Conservation (phyloP, 2,797 vertebrate genomes). For the Sebastes cheni region DNA sequence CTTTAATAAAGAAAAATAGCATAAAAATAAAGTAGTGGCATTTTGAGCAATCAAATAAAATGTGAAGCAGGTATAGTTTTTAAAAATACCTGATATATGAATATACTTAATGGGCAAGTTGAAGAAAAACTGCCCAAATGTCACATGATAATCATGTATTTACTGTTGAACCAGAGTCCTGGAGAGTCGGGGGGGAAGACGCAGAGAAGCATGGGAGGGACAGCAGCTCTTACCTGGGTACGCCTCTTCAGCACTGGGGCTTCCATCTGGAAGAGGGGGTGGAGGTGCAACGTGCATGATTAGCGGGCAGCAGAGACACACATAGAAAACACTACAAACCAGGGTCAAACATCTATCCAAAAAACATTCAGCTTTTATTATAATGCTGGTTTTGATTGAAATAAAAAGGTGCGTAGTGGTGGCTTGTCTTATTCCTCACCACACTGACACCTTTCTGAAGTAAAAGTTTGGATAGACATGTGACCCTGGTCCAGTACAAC, state of each 20-base stretch:
- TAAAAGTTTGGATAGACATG: background rate
- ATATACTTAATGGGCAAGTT: background rate
- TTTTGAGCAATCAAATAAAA: background rate
- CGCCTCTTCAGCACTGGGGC: constrained; percentile 89
- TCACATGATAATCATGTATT: background rate
- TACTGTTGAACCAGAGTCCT: background rate
- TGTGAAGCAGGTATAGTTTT: background rate
- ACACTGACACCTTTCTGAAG: background rate
- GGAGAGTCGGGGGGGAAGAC: background rate
- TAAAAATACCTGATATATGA: background rate
- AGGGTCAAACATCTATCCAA: constrained; percentile 24
- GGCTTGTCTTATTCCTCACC: background rate
- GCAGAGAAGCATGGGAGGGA: constrained; percentile 66
- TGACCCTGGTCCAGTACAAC: constrained; percentile 31
- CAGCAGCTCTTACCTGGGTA: constrained; percentile 91
- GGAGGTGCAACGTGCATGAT: constrained; percentile 94
- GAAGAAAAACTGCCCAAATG: background rate
- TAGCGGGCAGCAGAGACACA: constrained; percentile 84
- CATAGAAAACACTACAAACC: constrained; percentile 44
- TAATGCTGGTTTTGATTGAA: background rate
- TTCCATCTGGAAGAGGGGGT: constrained; percentile 92
- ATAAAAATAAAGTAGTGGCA: background rate
- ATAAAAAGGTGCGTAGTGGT: background rate
- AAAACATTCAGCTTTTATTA: background rate
- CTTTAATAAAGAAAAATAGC: background rate